Evolutionary conservation across 2,797 vertebrate species (phyloP), one percentile per base, ranked within the genome.

Genomic region (Chaenodraco wilsoni): DNA sequence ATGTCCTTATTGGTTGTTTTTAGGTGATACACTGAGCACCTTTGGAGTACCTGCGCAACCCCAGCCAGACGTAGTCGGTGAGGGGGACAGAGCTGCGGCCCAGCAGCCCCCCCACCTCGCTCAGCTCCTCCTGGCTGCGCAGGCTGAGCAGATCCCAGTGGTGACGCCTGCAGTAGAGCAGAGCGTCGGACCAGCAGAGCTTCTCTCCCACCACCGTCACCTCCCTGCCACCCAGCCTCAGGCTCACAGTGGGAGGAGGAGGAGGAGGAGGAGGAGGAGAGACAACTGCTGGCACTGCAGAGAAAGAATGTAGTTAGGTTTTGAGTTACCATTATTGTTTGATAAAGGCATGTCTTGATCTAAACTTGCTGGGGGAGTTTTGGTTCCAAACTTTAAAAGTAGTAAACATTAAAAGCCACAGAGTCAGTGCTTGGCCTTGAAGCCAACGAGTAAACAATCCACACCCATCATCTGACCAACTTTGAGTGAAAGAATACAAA

Each of bases 131-230:
- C 31, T 31, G 60, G 54, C 60, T 84, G 19, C 3, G 33, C 4
- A 84, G 17, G 21, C 71, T 76, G 2, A 82, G 63, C 74, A 87
- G 82, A 50, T 80, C 76, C 79, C 68, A 70, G 58, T 70, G 17
- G 50, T 78, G 15, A 23, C 5, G 19, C 31, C 74, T 16, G 15
- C 71, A 84, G 65, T 64, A 78, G 63, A 79, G 4, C 54, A 83
- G 51, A 41, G 82, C 79, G 7, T 82, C 76, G 2, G 79, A 67
- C 71, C 82, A 82, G 58, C 79, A 70, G 3, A 73, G 58, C 41
- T 37, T 51, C 27, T 7, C 11, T 14, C 65, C 74, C 54, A 87
- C 79, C 46, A 71, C 0, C 1, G 12, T 66, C 41, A 66, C 44
- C 0, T 3, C 52, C 48, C 72, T 71, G 66, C 37, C 1, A 1